A percentile compares a stretch with the other conserved stretches of the same genome.
phyloP scores from a whole-genome alignment of 2,888 invertebrate species.

The Unio delphinus region DNA sequence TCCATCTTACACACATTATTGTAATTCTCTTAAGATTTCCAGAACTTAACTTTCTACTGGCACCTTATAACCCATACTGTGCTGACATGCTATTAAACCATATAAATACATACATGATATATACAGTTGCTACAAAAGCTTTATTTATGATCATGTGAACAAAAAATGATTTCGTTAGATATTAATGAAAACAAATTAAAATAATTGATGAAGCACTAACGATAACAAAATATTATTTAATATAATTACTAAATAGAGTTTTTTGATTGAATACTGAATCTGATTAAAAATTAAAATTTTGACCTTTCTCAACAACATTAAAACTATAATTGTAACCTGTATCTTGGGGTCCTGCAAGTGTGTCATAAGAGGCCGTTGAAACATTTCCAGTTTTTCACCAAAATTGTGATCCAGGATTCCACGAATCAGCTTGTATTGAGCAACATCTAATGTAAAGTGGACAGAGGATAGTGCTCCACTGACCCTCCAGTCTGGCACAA shows the following conservation, averaged over 20 bases:
- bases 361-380: slow-evolving; percentile 64
- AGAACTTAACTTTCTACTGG: no score
- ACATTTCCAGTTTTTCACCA: slow-evolving; percentile 83
- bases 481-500: slow-evolving; percentile 82
- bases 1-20: no score
- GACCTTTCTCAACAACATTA: slow-evolving; percentile 1
- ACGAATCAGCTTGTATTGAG: slow-evolving; percentile 89
- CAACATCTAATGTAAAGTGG: slow-evolving; percentile 84
- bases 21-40: no score
- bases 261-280: not conserved
- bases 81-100: no score
- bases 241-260: not conserved
- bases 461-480: slow-evolving; percentile 89
- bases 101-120: no score
- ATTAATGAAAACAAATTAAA: no score
- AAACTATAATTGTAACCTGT: slow-evolving; percentile 45
- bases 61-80: no score
- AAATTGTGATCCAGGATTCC: slow-evolving; percentile 92
- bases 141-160: no score
- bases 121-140: no score
- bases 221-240: no score
- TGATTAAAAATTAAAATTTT: not conserved
- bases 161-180: no score
- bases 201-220: no score
- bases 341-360: slow-evolving; percentile 73